Evolutionary conservation across 2,113 vertebrate genomes (phyloP), one percentile per base, ranked within the genome.

Genomic region (Tauraco erythrolophus): DNA sequence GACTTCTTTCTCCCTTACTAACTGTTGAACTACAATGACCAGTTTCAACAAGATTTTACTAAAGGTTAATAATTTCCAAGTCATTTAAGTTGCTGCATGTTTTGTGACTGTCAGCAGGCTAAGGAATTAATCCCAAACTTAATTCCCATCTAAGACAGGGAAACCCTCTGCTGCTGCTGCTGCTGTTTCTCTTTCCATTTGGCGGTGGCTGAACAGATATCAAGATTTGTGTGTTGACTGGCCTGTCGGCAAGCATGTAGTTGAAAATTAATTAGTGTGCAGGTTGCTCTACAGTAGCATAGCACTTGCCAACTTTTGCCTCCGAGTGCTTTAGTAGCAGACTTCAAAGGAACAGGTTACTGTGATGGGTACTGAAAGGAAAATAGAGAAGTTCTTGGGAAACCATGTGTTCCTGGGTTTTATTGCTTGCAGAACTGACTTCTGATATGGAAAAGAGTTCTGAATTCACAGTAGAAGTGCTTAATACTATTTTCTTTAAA

Each of bases 71-170:
- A 14, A 14, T 75, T 83, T 76, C 35, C 33, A 58, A 87, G 23
- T 48, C 50, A 3, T 1, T 51, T n/a, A 23, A 33, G 7, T 51
- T 76, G 53, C 24, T 68, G 21, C 14, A 4, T 1, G 0, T 75
- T 85, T 87, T 92, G 27, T 62, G 37, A 45, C 21, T 57, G 10
- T 62, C 31, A 71, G 30, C 8, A 30, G 45, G 12, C 45, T 80
- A 51, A 89, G 30, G 68, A 74, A 25, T 18, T 14, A 69, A 74
- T 87, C 57, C 25, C 28, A 60, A 39, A 74, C 66, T 71, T 79
- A n/a, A 6, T 71, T 86, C 22, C 56, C 41, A 78, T 30, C 28
- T 39, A 43, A 65, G 57, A 16, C 6, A 23, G n/a, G 39, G 56
- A 60, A 64, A 37, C 39, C 35, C 1, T 3, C 39, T 27, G 7